Evolutionary conservation across 2,888 invertebrate genomes (phyloP), one percentile per base, ranked within the genome.

Genomic region (Trichopoda pennipes): DNA sequence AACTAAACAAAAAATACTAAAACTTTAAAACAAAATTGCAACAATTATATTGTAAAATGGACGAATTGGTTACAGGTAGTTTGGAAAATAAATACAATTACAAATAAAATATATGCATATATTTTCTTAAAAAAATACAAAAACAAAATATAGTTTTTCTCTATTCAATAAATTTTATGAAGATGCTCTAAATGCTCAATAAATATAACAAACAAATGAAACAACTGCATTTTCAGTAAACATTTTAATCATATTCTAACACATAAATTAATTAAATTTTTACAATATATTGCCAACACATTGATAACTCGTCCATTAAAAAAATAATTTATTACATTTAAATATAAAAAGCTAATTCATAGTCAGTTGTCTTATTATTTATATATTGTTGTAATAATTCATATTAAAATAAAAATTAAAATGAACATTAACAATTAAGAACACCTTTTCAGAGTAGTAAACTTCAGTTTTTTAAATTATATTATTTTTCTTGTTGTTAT

Each of bases 1-100:
- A 86, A 86, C 69, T 81, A 81, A 84, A 69, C 83, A 86, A 86
- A 76, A 81, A 73, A 79, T 63, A 68, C 28, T 72, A 74, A 81
- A 84, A 73, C 76, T 83, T 76, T 78, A 83, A 84, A 28, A 84
- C 81, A 84, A 86, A 82, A 74, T 80, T 80, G 80, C 83, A 80
- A 81, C 73, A 78, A 83, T 79, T 72, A 23, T 69, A 84, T 85
- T 84, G 84, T 86, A 83, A 84, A 84, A 74, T 83, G 83, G 80
- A 83, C 80, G 83, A 77, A 80, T 77, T 80, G 64, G 79, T 83
- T 83, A 83, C 80, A 58, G 55, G 68, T 72, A 79, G 75, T 75
- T 66, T 64, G 12, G 4, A 35, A 68, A 73, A 61, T 63, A 69
- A 44, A 69, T 55, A 42, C 42, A 19, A 28, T 14, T 42, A 21